A percentile compares a stretch with the other conserved stretches of the same genome.
phyloP scores from a whole-genome alignment of 2,113 vertebrate genomes.

The Heterochromis multidens region DNA sequence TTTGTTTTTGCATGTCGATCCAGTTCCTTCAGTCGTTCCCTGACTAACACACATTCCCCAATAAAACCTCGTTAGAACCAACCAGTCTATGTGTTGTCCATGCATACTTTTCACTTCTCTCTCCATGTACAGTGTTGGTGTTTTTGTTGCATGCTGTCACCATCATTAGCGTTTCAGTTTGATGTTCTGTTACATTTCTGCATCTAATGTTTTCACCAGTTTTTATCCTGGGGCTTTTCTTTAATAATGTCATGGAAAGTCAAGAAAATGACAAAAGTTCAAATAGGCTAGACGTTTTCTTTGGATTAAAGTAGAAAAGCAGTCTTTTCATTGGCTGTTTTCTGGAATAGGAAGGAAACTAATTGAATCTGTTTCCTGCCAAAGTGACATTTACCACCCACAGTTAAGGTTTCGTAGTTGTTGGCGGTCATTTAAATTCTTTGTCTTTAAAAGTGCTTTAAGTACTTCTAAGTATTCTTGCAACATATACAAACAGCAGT shows the following conservation, averaged over 20 bases:
- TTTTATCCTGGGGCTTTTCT: conserved; percentile 16
- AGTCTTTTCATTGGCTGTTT: too few species aligned
- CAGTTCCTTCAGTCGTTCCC: neutral
- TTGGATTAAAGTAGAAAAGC: too few species aligned
- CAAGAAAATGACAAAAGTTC: neutral
- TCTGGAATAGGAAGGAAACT: too few species aligned
- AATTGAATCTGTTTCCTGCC: too few species aligned
- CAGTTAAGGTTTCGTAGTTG: too few species aligned
- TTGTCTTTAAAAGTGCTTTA: too few species aligned
- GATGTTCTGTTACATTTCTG: conserved; percentile 5
- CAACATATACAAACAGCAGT: too few species aligned
- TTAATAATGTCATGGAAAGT: neutral
- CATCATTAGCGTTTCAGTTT: conserved; percentile 64
- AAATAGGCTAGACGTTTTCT: neutral
- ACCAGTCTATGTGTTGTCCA: conserved; percentile 7
- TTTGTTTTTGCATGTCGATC: conserved; percentile 17
- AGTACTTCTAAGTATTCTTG: too few species aligned
- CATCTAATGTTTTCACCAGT: conserved; percentile 9
- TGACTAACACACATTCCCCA: conserved; percentile 51
- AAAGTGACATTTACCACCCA: too few species aligned
- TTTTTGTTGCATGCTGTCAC: conserved; percentile 73
- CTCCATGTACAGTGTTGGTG: conserved; percentile 47
- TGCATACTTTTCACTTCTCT: neutral
- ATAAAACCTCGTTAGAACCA: conserved; percentile 56
- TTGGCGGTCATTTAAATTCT: too few species aligned